These are phyloP conservation scores for Ascidia mentula DNA, from an alignment of 23 tunicate species.

Conservation along the genomic window DNA sequence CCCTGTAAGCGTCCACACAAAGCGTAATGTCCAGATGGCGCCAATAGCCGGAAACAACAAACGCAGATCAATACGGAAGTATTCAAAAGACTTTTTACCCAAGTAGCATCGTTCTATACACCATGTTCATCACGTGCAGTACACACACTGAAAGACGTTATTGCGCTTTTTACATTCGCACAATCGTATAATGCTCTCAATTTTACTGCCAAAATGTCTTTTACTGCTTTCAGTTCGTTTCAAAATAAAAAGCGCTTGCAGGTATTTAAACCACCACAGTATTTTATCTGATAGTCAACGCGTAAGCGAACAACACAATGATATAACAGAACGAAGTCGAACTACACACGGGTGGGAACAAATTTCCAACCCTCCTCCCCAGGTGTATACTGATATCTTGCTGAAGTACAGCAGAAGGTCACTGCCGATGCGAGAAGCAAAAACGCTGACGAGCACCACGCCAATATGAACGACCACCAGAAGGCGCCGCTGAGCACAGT, in stretches of 20 bases:
- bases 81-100: slow-evolving; percentile 2
- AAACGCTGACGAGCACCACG: background rate
- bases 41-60: too few relatives aligned
- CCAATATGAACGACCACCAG: background rate
- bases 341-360: background rate
- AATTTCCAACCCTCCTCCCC: background rate
- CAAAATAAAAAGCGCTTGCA: slow-evolving; percentile 1
- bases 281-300: too few relatives aligned
- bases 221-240: background rate
- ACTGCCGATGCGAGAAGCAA: background rate
- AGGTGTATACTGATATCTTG: background rate
- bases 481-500: background rate
- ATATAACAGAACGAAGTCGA: too few relatives aligned
- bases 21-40: background rate
- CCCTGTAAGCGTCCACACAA: background rate
- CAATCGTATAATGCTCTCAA: too few relatives aligned
- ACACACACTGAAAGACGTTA: too few relatives aligned
- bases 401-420: background rate
- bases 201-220: background rate
- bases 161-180: too few relatives aligned
- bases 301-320: too few relatives aligned
- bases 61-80: background rate
- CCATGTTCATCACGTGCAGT: background rate
- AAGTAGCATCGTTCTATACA: background rate
- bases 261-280: too few relatives aligned